Base-by-base conservation (phyloP, 2,888 invertebrate species). In the Temnothorax rugatulus region DNA sequence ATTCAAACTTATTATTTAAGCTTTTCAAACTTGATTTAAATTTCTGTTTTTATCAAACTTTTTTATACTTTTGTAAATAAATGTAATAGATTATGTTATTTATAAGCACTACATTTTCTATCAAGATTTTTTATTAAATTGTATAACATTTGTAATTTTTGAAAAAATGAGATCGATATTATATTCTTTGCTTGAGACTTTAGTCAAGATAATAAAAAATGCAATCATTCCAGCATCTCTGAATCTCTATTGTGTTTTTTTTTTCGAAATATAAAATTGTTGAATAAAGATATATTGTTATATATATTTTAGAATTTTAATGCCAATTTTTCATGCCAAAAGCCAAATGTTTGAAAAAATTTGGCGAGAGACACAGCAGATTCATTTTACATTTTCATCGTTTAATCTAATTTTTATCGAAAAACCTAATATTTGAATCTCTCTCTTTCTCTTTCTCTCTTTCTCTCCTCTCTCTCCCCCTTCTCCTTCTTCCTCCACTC, bases 321-420 rank as follows among this genome's bases (percentile, higher is more conserved):
- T 68, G 50, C 29, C 29, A 71, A 13, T 21, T 38, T 54, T 15
- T 71, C 21, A 29, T 71, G 38, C 38, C 54, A 71, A 21, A 18
- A 66, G 4, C 34, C 9, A 9, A n/a, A 11, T 9, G 15, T 71
- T 54, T 15, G 18, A 54, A 57, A 71, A 5, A 71, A 54, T 50
- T 71, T 71, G 50, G 25, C 38, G 1, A 18, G 18, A 11, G 29
- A 29, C 29, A 54, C 1, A 50, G 15, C 44, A 68, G 9, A 57
- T 15, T 13, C 34, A 34, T 52, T n/a, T 52, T 71, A 21, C 44
- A 41, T 54, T 4, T 38, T 15, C 5, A 50, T n/a, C 13, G 13
- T 69, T 41, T 15, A 38, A 54, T 38, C 1, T 71, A 57, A 11
- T 29, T 44, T 4, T 34, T 61, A 61, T 61, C 18, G 3, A 61